A percentile compares a stretch with the other conserved stretches of the same genome.
phyloP scores from a whole-genome alignment of 2,797 vertebrate genomes.

The Artibeus lituratus region DNA sequence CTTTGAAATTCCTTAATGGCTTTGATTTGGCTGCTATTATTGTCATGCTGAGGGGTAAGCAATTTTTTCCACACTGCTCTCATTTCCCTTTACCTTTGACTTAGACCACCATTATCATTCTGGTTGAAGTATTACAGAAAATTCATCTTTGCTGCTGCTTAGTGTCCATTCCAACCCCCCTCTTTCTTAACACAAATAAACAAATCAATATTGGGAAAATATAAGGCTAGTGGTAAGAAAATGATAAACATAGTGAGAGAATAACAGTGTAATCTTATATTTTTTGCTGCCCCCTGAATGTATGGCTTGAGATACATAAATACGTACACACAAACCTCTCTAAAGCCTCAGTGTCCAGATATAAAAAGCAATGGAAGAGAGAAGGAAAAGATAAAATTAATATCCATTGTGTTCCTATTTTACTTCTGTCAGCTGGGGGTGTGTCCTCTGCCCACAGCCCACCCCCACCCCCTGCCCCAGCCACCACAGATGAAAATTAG shows the following conservation, averaged over 20 bases:
- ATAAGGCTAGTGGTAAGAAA: background rate
- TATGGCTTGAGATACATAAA: background rate
- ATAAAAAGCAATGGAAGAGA: background rate
- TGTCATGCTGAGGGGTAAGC: background rate
- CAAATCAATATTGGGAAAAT: conserved; percentile 2
- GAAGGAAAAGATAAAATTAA: background rate
- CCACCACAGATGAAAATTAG: too few species aligned
- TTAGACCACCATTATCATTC: background rate
- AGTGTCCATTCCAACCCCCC: background rate
- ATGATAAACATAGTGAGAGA: background rate
- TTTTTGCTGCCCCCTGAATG: background rate
- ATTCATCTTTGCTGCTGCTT: background rate
- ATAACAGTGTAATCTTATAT: background rate
- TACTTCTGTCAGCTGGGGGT: background rate
- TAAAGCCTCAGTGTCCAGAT: background rate
- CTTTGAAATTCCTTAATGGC: background rate
- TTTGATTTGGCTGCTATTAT: background rate
- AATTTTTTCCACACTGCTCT: background rate
- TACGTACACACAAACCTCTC: background rate
- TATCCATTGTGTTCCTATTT: background rate
- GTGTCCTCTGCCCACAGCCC: too few species aligned
- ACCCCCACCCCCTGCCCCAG: too few species aligned
- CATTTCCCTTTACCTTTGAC: background rate
- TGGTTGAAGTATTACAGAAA: background rate
- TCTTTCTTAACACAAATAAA: background rate